Evolutionary conservation across 2,113 vertebrate genomes (phyloP), one percentile per base, ranked within the genome.

Genomic region (Menura novaehollandiae): DNA sequence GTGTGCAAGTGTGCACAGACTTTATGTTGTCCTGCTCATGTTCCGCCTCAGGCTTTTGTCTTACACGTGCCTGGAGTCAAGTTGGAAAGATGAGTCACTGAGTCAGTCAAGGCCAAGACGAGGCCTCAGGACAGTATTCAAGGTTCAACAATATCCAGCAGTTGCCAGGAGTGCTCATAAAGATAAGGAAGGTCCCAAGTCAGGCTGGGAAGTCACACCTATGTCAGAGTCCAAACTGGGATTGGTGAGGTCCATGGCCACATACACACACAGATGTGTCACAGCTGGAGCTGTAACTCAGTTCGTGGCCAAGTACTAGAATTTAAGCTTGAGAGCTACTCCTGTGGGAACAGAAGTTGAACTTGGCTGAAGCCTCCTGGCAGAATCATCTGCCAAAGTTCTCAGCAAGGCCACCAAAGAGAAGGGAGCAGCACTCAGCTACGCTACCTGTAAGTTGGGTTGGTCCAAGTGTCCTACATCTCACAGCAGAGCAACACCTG

Each of bases 121-220:
- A 39, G n/a, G 22, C 24, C 44, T 49, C 14, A 8, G 33, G 23
- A 39, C 18, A 27, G 35, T 27, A 27, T 58, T 68, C 43, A 68
- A 46, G 28, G 11, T 49, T 58, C 43, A 39, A 33, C 43, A 58
- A 58, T 13, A 47, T 39, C 41, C 63, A 68, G 52, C 1, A 0
- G 33, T 26, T 0, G 3, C n/a, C 43, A 68, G 63, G 43, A 47
- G n/a, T 33, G n/a, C 13, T 39, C 5, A 5, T 1, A 39, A 28
- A 47, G 41, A 28, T 32, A 44, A 67, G 52, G 63, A 33, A 39
- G 64, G 52, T 33, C 22, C n/a, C 27, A 56, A 18, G 33, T 32
- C 52, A 68, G 33, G 63, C 28, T 27, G n/a, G 43, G n/a, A 81
- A 68, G 43, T 33, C 78, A 39, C 63, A 56, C 17, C 16, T 8